Base-by-base conservation (phyloP, 2,797 vertebrate species). In the Botia almorhae region DNA sequence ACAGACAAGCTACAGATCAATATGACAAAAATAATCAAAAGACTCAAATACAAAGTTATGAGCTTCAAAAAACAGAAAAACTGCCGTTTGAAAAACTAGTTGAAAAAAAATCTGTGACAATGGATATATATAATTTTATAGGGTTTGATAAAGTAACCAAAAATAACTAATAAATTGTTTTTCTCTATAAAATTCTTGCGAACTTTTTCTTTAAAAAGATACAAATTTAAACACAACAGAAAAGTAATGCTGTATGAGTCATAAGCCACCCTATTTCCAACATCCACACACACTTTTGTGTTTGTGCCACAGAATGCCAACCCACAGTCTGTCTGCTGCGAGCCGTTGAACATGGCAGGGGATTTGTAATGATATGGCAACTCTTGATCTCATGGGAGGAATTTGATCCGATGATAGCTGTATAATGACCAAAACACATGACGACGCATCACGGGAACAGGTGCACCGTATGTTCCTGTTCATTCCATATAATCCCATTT, bases 361-460 rank as follows among this genome's bases (percentile, higher is more conserved):
- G 21, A 74, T n/a, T 11, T 33, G 58, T 74, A 74, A 75, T 56
- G 33, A 68, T 56, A 78, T 64, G 36, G 56, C 56, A 64, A 48
- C 33, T 60, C 23, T 19, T 60, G 50, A 61, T 63, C 29, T 48
- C 36, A 5, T 64, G 16, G 23, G 69, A 74, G 7, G 36, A n/a
- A 33, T 81, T 69, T 55, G 23, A 43, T 63, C 70, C 56, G 33
- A 55, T 64, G 56, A 78, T 61, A 72, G 36, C 39, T 70, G 67
- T 63, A 23, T 55, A 71, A 55, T 69, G 33, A 53, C 13, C 6
- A 55, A 56, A 71, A 23, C 61, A 81, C 63, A 17, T 83, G 56
- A 74, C 53, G 19, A 70, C 26, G 12, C 61, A 69, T 77, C 61
- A 76, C 46, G 39, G 33, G 58, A 69, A 14, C 67, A 83, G 56